A percentile compares a stretch with the other conserved stretches of the same genome.
phyloP scores from a whole-genome alignment of 2,888 invertebrate species.

The Strigamia maritima region DNA sequence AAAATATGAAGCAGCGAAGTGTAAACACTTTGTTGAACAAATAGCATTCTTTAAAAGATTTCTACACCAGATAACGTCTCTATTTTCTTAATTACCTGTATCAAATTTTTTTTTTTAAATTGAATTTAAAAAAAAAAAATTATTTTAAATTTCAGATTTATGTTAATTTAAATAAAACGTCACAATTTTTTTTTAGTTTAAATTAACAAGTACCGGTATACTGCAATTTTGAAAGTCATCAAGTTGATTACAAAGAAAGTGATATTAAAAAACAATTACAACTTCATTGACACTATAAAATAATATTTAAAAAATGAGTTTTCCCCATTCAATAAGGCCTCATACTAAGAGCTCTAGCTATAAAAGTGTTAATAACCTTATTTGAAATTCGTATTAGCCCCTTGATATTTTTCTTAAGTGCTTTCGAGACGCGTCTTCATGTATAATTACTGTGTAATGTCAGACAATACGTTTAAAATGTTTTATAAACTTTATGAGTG shows the following conservation, averaged over 20 bases:
- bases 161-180: neutral
- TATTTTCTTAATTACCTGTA: neutral
- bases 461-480: neutral
- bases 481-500: neutral
- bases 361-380: conserved; percentile 22
- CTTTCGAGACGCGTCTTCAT: neutral
- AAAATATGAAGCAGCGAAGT: conserved; percentile 4
- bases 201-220: neutral
- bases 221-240: neutral
- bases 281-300: neutral
- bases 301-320: neutral
- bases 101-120: neutral
- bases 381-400: conserved; percentile 5
- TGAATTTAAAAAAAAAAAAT: neutral
- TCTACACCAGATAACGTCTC: neutral
- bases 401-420: neutral
- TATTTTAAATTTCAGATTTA: neutral
- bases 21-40: conserved; percentile 31
- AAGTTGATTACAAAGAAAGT: neutral
- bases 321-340: neutral
- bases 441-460: neutral
- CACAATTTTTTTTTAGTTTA: neutral
- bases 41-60: neutral
- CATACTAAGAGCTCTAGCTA: neutral
- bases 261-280: conserved; percentile 13